phyloP scores from a whole-genome alignment of 2,888 invertebrate species.

The Phasia obesa region DNA sequence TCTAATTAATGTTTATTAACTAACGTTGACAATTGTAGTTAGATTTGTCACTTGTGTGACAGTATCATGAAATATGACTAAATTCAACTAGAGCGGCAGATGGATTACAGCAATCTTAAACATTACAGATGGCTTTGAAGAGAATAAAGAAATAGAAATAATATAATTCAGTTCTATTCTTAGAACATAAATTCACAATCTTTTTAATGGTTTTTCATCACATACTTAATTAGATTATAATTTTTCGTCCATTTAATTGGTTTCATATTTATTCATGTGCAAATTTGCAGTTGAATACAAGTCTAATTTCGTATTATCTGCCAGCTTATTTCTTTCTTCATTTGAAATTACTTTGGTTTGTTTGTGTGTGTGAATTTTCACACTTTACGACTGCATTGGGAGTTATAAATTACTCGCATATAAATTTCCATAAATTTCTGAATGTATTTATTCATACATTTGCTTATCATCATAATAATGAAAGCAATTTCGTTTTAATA shows the following conservation, averaged over 20 bases:
- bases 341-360: not conserved
- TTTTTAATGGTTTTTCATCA: not conserved
- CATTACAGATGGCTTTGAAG: conserved; percentile 20
- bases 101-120: not conserved
- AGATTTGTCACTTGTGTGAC: conserved; percentile 53
- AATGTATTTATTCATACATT: conserved; percentile 53
- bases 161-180: not conserved
- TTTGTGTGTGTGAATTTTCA: conserved; percentile 20
- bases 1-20: conserved; percentile 62
- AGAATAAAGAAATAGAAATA: not conserved
- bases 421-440: conserved; percentile 78
- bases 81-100: not conserved
- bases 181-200: conserved; percentile 23
- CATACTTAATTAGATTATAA: conserved; percentile 1
- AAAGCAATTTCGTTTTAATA: conserved; percentile 42
- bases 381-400: conserved; percentile 78
- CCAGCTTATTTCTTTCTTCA: too few relatives aligned
- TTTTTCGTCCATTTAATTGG: conserved; percentile 36
- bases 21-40: conserved; percentile 52
- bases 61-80: conserved; percentile 46
- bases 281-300: conserved; percentile 17
- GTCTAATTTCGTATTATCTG: not conserved
- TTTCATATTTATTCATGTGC: conserved; percentile 15
- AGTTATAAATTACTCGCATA: conserved; percentile 79
- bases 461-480: conserved; percentile 17